These are phyloP conservation scores for Zingel zingel DNA, from an alignment of 2,113 vertebrate species.

Conservation along the genomic window DNA sequence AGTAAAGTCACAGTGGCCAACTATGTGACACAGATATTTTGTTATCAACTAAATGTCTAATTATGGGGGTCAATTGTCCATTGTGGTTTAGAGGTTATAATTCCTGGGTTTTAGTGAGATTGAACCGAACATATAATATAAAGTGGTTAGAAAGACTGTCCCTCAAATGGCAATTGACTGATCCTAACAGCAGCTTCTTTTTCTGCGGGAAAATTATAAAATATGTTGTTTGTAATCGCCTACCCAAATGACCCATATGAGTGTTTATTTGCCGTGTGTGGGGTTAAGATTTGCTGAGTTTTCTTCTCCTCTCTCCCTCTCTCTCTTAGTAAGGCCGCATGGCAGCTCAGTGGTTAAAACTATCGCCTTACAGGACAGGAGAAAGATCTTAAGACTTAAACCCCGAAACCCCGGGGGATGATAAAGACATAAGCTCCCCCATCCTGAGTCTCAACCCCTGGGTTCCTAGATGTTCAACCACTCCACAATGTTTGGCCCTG, in stretches of 20 bases:
- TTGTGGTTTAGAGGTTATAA: neutral
- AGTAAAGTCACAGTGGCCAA: neutral
- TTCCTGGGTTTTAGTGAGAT: neutral
- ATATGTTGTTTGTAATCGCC: neutral
- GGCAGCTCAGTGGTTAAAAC: too few species aligned
- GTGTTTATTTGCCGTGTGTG: neutral
- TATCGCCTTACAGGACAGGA: too few species aligned
- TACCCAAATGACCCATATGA: too few species aligned
- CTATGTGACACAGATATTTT: neutral
- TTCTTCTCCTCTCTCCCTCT: too few species aligned
- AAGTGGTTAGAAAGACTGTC: neutral
- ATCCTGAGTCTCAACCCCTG: too few species aligned
- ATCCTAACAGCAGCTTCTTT: neutral
- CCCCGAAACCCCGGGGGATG: too few species aligned
- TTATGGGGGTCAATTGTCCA: neutral
- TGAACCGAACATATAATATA: neutral
- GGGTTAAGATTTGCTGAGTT: neutral
- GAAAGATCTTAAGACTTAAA: too few species aligned
- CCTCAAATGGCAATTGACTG: neutral
- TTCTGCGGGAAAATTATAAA: neutral
- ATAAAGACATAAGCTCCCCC: too few species aligned
- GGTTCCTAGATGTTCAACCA: too few species aligned
- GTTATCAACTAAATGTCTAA: neutral
- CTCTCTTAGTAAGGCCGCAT: too few species aligned
- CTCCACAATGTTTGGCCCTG: too few species aligned